phyloP scores from a whole-genome alignment of 2,888 invertebrate genomes.

The Eudasyphora cyanicolor region DNA sequence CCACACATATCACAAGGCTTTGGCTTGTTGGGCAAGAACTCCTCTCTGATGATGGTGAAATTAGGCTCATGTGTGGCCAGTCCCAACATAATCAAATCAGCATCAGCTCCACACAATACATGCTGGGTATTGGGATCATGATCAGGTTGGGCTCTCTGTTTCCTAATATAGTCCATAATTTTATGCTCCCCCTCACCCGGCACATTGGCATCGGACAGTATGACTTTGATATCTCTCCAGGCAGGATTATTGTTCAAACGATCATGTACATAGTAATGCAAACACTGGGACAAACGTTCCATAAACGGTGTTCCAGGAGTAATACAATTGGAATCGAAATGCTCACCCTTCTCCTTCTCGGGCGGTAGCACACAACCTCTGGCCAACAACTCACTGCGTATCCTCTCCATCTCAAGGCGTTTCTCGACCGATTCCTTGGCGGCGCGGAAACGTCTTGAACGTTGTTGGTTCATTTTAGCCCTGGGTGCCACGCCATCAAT shows the following conservation, averaged over 20 bases:
- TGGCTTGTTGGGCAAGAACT: conserved; percentile 98
- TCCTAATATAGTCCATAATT: conserved; percentile 99
- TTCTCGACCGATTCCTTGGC: conserved; percentile 97
- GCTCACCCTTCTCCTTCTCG: conserved; percentile 93
- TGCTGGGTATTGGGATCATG: conserved; percentile 99
- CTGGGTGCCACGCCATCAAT: conserved; percentile 99
- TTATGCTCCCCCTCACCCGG: conserved; percentile 99
- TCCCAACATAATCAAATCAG: conserved; percentile 98
- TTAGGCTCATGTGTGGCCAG: conserved; percentile 99
- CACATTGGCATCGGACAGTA: conserved; percentile 99
- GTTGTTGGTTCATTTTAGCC: conserved; percentile 99
- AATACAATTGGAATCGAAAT: conserved; percentile 99
- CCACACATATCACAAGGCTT: conserved; percentile 97
- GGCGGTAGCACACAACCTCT: conserved; percentile 89
- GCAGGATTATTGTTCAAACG: conserved; percentile 93
- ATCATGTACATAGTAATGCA: conserved; percentile 82
- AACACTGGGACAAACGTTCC: conserved; percentile 91
- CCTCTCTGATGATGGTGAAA: conserved; percentile 99
- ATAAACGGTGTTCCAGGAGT: conserved; percentile 99
- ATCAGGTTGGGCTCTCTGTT: conserved; percentile 95
- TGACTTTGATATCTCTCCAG: conserved; percentile 95
- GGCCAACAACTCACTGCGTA: conserved; percentile 86
- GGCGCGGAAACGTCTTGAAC: conserved; percentile 97
- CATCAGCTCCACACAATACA: conserved; percentile 98
- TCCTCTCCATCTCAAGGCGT: conserved; percentile 89